Evolutionary conservation across 2,797 vertebrate species (phyloP).

Genomic region (Cetoscarus ocellatus): DNA sequence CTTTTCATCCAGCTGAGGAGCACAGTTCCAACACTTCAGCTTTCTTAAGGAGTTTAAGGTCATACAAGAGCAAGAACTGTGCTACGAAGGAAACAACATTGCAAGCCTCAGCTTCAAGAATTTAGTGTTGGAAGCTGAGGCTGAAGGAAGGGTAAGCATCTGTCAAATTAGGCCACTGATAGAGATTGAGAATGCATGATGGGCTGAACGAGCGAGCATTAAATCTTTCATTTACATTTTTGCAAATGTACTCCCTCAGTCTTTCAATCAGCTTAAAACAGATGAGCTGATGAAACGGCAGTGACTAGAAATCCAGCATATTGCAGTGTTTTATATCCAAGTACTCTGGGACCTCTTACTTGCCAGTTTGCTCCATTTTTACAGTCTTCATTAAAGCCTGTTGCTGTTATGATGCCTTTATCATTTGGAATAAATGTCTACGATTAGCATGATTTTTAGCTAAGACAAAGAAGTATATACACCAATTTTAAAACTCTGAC

Average conservation of each 20-base stretch:
- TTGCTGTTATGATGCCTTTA: too few relatives aligned
- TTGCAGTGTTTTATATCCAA: neutral
- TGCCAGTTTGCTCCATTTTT: neutral
- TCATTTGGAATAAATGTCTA: too few relatives aligned
- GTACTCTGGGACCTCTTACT: slow-evolving; percentile 16
- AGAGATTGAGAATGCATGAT: neutral
- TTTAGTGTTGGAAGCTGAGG: slow-evolving; percentile 9
- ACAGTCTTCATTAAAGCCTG: slow-evolving; percentile 7
- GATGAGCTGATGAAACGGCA: slow-evolving; percentile 11
- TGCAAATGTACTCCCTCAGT: slow-evolving; percentile 35
- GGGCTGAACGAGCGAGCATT: slow-evolving; percentile 24
- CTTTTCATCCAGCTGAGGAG: slow-evolving; percentile 34
- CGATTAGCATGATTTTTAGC: too few relatives aligned
- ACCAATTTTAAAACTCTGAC: too few relatives aligned
- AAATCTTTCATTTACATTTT: slow-evolving; percentile 51
- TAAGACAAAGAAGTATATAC: too few relatives aligned
- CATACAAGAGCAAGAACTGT: neutral
- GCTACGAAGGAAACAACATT: slow-evolving; percentile 27
- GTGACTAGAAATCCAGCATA: slow-evolving; percentile 11
- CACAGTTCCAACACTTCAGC: slow-evolving; percentile 42
- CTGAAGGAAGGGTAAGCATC: slow-evolving; percentile 44
- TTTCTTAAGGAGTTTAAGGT: slow-evolving; percentile 31
- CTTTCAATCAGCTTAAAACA: slow-evolving; percentile 43
- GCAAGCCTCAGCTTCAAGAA: too few relatives aligned
- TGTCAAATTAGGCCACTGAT: slow-evolving; percentile 30